Conservation (phyloP, 2,113 vertebrate genomes). For the Hyperoodon ampullatus region DNA sequence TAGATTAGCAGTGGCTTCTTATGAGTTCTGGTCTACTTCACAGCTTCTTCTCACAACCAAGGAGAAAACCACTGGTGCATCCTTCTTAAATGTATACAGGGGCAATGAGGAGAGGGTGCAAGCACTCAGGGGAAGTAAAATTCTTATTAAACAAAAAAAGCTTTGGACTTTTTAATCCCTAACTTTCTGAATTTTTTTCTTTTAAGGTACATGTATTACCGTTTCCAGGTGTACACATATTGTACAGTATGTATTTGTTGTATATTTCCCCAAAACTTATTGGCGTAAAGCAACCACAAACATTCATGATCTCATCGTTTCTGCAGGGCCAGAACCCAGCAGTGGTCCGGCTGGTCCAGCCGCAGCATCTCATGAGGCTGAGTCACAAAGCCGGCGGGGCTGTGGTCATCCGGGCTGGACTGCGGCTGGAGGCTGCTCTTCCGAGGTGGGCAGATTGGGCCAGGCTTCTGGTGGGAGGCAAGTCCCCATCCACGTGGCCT, state of each 20-base stretch:
- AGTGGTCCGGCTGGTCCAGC: not conserved
- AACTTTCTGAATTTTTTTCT: slow-evolving; percentile 15
- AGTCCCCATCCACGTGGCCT: not conserved
- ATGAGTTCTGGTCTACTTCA: not conserved
- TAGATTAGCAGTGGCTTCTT: not conserved
- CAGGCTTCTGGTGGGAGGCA: not conserved
- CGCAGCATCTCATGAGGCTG: not conserved
- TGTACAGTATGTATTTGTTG: not conserved
- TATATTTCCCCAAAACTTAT: not conserved
- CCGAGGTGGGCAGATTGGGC: not conserved
- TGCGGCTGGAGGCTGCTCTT: not conserved
- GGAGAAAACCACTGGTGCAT: not conserved
- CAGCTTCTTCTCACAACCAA: slow-evolving; percentile 32
- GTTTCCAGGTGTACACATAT: not conserved
- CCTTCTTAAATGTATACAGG: not conserved
- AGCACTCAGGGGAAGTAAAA: slow-evolving; percentile 47
- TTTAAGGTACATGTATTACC: slow-evolving; percentile 36
- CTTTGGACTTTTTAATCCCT: slow-evolving; percentile 21
- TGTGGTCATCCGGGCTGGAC: too few relatives aligned
- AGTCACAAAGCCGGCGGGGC: not conserved
- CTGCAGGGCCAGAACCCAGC: not conserved
- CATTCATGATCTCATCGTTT: not conserved
- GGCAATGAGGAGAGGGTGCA: not conserved
- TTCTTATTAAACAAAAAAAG: not conserved
- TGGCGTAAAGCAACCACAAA: not conserved